A percentile compares a stretch with the other conserved stretches of the same genome.
These are phyloP conservation scores for Ceratina japonica DNA, from an alignment of 1,140 invertebrate species.

Conservation along the genomic window DNA sequence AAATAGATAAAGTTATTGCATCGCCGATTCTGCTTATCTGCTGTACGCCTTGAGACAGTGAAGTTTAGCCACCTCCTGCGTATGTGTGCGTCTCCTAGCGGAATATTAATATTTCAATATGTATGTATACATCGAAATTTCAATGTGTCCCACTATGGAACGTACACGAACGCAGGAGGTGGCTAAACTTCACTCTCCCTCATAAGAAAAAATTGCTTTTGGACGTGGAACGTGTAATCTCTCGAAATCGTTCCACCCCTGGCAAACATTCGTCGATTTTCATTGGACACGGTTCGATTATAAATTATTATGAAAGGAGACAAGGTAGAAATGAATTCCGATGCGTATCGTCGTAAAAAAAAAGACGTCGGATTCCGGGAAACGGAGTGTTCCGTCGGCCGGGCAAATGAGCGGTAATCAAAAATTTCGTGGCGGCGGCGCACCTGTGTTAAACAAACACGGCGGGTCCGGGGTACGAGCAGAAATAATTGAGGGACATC, in stretches of 20 bases:
- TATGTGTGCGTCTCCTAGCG: no score
- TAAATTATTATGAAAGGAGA: no score
- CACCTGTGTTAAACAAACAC: conserved; percentile 27
- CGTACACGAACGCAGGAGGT: no score
- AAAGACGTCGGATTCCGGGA: conserved; percentile 23
- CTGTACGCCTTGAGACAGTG: no score
- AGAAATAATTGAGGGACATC: background rate
- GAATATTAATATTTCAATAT: no score
- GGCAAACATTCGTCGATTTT: conserved; percentile 4
- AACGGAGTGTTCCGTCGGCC: background rate
- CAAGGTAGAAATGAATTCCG: background rate
- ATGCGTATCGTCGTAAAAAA: background rate
- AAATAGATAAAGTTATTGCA: no score
- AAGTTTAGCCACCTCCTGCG: no score
- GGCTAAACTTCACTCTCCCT: no score
- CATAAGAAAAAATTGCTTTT: background rate
- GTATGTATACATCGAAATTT: no score
- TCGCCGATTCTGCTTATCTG: no score
- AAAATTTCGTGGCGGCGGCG: background rate
- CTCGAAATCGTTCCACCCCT: background rate
- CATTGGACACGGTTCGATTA: background rate
- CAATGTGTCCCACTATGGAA: no score
- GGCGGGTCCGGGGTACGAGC: no score
- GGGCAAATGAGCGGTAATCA: background rate
- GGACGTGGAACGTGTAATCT: conserved; percentile 24